phyloP scores from a whole-genome alignment of 2,797 vertebrate genomes.

The Octomys mimax region DNA sequence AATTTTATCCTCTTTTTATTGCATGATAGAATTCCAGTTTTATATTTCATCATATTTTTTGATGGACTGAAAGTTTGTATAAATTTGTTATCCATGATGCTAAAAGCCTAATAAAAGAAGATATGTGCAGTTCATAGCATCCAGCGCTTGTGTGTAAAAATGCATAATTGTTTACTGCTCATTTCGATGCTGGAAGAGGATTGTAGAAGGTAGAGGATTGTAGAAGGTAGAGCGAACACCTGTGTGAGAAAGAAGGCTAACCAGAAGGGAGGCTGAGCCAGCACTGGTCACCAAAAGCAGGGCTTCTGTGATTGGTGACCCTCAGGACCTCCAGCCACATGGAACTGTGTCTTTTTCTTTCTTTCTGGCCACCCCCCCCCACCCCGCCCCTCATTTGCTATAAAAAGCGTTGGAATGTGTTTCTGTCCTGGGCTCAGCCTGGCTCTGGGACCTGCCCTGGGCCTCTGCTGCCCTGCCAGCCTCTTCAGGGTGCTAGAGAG shows the following conservation, averaged over 20 bases:
- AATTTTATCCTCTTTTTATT: slow-evolving; percentile 83
- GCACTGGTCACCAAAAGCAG: slow-evolving; percentile 82
- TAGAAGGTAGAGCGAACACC: background rate
- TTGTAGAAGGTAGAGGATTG: background rate
- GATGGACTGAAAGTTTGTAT: slow-evolving; percentile 80
- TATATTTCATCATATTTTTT: slow-evolving; percentile 81
- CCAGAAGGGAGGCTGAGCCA: slow-evolving; percentile 60
- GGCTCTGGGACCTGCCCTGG: slow-evolving; percentile 89
- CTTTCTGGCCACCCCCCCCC: too few species aligned
- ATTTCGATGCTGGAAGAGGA: background rate
- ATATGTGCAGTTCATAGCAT: background rate
- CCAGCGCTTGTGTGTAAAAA: background rate
- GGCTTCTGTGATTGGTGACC: slow-evolving; percentile 57
- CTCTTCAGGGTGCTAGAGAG: slow-evolving; percentile 83
- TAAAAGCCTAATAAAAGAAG: slow-evolving; percentile 73
- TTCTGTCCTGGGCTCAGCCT: slow-evolving; percentile 86
- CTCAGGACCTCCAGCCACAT: slow-evolving; percentile 76
- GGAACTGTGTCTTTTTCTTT: slow-evolving; percentile 89
- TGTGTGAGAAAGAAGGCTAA: background rate
- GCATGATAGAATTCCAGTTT: slow-evolving; percentile 71
- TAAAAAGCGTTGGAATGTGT: slow-evolving; percentile 87
- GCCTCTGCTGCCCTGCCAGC: slow-evolving; percentile 72
- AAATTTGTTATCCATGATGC: slow-evolving; percentile 77
- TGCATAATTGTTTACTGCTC: background rate
- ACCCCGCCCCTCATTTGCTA: slow-evolving; percentile 91